A percentile compares a stretch with the other conserved stretches of the same genome.
These are phyloP conservation scores for Montifringilla adamsi DNA, from an alignment of 2,113 vertebrate genomes.

Conservation along the genomic window DNA sequence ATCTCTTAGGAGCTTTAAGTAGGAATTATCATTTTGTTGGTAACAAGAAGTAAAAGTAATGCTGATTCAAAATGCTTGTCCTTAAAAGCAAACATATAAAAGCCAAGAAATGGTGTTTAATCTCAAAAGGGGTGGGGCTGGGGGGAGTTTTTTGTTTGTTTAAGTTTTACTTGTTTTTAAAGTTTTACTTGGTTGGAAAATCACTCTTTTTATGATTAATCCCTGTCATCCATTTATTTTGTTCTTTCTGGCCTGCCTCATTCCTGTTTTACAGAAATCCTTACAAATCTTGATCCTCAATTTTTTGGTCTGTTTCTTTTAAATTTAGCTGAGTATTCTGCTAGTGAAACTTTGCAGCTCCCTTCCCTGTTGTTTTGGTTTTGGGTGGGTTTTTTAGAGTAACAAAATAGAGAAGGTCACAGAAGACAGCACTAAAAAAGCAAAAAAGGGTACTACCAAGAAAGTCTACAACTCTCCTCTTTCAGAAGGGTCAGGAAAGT, in stretches of 20 bases:
- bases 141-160: background rate
- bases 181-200: background rate
- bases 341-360: background rate
- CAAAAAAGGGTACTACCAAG: background rate
- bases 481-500: background rate
- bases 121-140: background rate
- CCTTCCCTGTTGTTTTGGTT: background rate
- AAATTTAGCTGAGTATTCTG: background rate
- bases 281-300: background rate
- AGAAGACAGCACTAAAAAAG: background rate
- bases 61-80: background rate
- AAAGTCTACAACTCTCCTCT: background rate
- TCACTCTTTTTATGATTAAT: background rate
- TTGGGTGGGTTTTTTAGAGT: background rate
- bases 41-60: background rate
- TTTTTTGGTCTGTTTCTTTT: background rate
- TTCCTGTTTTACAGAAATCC: background rate
- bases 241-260: background rate
- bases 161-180: background rate
- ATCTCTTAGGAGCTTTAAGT: background rate
- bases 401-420: background rate
- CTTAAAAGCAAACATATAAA: background rate
- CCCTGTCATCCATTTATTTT: background rate
- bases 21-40: background rate
- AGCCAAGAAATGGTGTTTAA: background rate